Evolutionary conservation across 2,113 vertebrate species (phyloP).

Genomic region (Sclerurus mexicanus): DNA sequence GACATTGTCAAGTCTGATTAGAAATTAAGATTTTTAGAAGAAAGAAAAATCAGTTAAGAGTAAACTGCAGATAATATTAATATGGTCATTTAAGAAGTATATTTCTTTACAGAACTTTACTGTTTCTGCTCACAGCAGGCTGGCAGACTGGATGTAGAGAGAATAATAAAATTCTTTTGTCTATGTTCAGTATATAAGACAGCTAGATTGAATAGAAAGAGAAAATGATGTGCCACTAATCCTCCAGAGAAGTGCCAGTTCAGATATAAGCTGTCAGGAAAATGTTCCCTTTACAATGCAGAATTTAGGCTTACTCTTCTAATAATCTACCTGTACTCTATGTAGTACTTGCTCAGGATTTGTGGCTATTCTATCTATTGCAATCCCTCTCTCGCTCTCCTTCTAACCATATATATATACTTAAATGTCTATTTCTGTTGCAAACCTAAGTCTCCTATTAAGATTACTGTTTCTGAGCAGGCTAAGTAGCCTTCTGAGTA

Average conservation of each 20-base stretch:
- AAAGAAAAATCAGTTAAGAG: neutral
- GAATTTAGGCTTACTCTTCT: neutral
- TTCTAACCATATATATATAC: neutral
- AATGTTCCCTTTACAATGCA: neutral
- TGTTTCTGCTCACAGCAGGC: neutral
- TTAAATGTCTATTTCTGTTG: neutral
- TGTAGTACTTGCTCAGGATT: neutral
- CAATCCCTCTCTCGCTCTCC: neutral
- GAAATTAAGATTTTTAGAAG: neutral
- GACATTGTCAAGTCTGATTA: neutral
- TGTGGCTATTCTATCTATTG: neutral
- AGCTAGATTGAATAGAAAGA: conserved; percentile 8
- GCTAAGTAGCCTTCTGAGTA: neutral
- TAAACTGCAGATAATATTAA: neutral
- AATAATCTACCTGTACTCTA: neutral
- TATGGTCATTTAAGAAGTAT: neutral
- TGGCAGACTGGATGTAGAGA: neutral
- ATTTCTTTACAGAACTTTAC: neutral
- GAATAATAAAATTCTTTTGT: conserved; percentile 18
- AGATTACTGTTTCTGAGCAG: neutral
- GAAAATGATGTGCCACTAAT: conserved; percentile 27
- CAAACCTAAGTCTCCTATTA: neutral
- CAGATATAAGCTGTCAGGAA: conserved; percentile 16
- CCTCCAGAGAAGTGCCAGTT: conserved; percentile 1
- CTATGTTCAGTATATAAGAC: conserved; percentile 2